phyloP scores from a whole-genome alignment of 2,888 invertebrate species.

The Agriopis marginaria region DNA sequence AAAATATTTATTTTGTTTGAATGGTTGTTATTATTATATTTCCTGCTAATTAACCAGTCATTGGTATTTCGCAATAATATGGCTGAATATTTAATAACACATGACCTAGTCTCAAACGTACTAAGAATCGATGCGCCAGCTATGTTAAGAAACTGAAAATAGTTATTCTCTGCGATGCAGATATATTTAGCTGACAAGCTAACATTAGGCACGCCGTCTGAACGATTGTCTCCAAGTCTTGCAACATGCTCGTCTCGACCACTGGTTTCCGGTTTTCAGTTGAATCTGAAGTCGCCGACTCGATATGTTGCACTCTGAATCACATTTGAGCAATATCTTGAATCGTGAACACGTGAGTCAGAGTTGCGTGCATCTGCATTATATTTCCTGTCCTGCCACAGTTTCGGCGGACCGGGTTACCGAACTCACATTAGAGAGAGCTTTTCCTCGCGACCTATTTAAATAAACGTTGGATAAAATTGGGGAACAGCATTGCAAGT shows the following conservation, averaged over 20 bases:
- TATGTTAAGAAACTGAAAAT: constrained; percentile 17
- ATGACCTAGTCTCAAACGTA: constrained; percentile 2
- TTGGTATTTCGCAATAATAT: background rate
- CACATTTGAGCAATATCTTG: constrained; percentile 19
- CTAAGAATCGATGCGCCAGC: constrained; percentile 8
- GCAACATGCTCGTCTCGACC: constrained; percentile 19
- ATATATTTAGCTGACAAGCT: constrained; percentile 36
- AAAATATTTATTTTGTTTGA: background rate
- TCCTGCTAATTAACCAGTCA: background rate
- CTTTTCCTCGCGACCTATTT: constrained; percentile 18
- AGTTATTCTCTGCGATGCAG: constrained; percentile 25
- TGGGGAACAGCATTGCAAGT: constrained; percentile 31
- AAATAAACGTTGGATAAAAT: constrained; percentile 37
- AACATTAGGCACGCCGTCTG: constrained; percentile 18
- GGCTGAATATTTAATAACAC: background rate
- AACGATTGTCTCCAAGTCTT: constrained; percentile 31
- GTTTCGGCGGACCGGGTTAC: constrained; percentile 27
- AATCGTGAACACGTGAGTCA: constrained; percentile 18
- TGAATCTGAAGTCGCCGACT: background rate
- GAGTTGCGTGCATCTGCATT: constrained; percentile 17
- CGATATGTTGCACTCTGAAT: constrained; percentile 13
- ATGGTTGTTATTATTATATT: constrained; percentile 4
- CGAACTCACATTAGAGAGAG: constrained; percentile 10
- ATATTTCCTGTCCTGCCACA: constrained; percentile 11
- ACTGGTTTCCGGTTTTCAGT: constrained; percentile 22